Evolutionary conservation across 1,140 invertebrate species (phyloP).

Genomic region (Tribolium madens): DNA sequence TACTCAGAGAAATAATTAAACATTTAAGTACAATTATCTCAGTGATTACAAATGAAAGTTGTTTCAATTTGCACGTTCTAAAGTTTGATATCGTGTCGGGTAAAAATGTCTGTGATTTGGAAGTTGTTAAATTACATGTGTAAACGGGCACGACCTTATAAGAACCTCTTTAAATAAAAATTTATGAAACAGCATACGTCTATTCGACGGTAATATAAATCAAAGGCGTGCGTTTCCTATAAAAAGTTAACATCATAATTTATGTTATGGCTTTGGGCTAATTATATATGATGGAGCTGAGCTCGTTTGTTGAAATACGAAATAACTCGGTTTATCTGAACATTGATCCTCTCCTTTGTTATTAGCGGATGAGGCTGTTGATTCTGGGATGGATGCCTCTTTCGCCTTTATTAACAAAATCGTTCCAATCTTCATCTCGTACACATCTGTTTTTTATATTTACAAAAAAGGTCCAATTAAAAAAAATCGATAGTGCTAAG

Average conservation of each 20-base stretch:
- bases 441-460: not conserved
- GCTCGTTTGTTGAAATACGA: constrained; percentile 64
- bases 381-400: constrained; percentile 45
- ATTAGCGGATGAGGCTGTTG: constrained; percentile 59
- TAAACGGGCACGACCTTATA: constrained; percentile 43
- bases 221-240: constrained; percentile 60
- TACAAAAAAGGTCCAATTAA: not conserved
- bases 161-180: constrained; percentile 45
- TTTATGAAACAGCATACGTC: constrained; percentile 47
- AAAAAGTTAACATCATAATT: constrained; percentile 64
- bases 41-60: not conserved
- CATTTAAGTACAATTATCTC: not conserved
- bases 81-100: not conserved
- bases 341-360: constrained; percentile 59
- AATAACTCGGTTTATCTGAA: constrained; percentile 61
- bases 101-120: not conserved
- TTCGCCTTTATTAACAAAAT: constrained; percentile 44
- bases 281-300: constrained; percentile 62
- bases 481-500: not conserved
- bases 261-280: constrained; percentile 62
- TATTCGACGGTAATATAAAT: constrained; percentile 55
- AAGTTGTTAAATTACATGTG: constrained; percentile 41
- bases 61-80: not conserved
- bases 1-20: constrained; percentile 13
- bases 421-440: constrained; percentile 12